Conservation (phyloP, 2,888 invertebrate genomes). For the Salticus scenicus region DNA sequence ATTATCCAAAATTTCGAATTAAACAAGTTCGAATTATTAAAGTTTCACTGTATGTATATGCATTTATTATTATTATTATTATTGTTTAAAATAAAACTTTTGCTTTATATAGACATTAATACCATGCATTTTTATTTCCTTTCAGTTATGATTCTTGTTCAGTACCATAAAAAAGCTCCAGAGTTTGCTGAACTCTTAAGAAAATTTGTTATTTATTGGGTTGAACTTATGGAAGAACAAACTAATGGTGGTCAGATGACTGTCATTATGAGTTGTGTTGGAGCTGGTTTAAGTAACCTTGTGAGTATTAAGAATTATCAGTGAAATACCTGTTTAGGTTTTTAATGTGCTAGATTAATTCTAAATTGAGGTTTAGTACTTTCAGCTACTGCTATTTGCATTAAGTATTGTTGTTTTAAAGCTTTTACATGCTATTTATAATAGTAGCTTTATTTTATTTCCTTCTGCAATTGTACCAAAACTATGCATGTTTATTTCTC, state of each 20-base stretch:
- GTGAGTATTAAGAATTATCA: slow-evolving; percentile 74
- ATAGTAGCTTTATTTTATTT: too few relatives aligned
- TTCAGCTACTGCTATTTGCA: not conserved
- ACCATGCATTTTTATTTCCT: too few relatives aligned
- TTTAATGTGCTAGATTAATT: not conserved
- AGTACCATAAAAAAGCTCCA: slow-evolving; percentile 86
- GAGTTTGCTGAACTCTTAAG: slow-evolving; percentile 86
- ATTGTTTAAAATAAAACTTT: too few relatives aligned
- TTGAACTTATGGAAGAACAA: slow-evolving; percentile 86
- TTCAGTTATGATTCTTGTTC: slow-evolving; percentile 85
- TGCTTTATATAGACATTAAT: too few relatives aligned
- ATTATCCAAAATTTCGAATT: too few relatives aligned
- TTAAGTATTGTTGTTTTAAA: too few relatives aligned
- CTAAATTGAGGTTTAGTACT: not conserved
- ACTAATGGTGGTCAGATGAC: slow-evolving; percentile 86
- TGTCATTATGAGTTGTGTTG: slow-evolving; percentile 92
- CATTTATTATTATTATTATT: too few relatives aligned
- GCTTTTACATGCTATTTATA: too few relatives aligned
- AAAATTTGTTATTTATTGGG: slow-evolving; percentile 88
- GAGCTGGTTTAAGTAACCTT: slow-evolving; percentile 89
- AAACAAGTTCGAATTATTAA: too few relatives aligned
- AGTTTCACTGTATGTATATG: too few relatives aligned
- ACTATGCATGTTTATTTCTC: too few relatives aligned
- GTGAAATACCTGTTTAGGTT: not conserved
- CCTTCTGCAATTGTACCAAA: too few relatives aligned